Percentiles rank a stretch among this genome's conserved stretches.
phyloP scores from a whole-genome alignment of 2,113 vertebrate species.

The Rostratula benghalensis region DNA sequence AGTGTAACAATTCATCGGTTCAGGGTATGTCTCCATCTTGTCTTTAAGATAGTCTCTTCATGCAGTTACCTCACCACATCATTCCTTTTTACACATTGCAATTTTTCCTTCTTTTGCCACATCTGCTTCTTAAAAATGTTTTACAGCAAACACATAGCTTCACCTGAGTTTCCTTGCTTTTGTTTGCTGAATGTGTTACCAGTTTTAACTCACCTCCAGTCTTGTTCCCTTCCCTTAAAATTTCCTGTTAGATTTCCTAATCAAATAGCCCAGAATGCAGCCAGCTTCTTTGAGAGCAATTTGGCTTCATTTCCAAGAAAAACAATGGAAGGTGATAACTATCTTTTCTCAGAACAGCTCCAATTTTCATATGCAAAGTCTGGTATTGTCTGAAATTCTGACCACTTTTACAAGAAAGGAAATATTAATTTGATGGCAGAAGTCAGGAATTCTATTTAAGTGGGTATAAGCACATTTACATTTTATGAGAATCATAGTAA shows the following conservation, averaged over 20 bases:
- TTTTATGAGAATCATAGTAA: not conserved
- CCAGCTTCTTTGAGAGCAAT: not conserved
- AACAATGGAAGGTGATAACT: not conserved
- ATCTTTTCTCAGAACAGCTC: not conserved
- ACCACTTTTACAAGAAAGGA: not conserved
- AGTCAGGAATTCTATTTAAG: not conserved
- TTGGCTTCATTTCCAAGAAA: not conserved
- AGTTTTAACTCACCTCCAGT: not conserved
- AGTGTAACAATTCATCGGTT: not conserved
- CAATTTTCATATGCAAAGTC: not conserved
- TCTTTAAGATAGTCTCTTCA: not conserved
- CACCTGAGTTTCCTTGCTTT: not conserved
- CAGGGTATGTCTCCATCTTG: not conserved
- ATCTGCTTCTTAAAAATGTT: not conserved
- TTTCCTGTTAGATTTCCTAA: slow-evolving; percentile 26
- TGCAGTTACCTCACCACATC: accelerated
- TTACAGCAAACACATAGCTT: not conserved
- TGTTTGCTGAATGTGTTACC: not conserved
- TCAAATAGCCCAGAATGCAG: not conserved
- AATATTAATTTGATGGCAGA: not conserved
- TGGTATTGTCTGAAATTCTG: not conserved
- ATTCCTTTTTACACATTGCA: not conserved
- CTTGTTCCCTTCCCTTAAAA: not conserved
- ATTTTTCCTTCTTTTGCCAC: not conserved
- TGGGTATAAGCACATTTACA: accelerated